These are phyloP conservation scores for Aplochiton taeniatus DNA, from an alignment of 2,797 vertebrate species.

Conservation along the genomic window DNA sequence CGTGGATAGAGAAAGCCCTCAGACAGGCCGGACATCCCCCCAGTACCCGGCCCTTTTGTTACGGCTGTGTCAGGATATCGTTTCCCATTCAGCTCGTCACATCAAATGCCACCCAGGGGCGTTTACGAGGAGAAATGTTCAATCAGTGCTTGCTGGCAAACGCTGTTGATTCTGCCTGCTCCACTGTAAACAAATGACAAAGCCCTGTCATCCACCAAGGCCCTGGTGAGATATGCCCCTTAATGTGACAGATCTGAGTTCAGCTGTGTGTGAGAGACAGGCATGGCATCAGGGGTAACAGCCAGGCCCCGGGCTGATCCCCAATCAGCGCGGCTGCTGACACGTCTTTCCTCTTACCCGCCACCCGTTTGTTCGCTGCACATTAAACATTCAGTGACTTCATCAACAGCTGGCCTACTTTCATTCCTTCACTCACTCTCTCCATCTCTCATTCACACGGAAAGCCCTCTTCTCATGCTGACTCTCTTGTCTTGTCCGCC, in stretches of 20 bases:
- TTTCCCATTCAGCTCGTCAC: no score
- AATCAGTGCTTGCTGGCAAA: conserved; percentile 31
- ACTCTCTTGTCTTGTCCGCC: neutral
- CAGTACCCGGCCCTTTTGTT: no score
- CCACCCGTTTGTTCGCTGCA: conserved; percentile 35
- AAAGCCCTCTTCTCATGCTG: neutral
- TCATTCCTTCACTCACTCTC: conserved; percentile 37
- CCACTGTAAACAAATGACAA: conserved; percentile 33
- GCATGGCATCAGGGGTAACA: conserved; percentile 60
- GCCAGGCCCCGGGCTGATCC: conserved; percentile 56
- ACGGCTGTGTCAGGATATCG: no score
- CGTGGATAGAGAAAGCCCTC: no score
- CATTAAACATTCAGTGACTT: conserved; percentile 51
- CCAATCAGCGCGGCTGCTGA: conserved; percentile 52
- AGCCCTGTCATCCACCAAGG: conserved; percentile 32
- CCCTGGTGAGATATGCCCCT: conserved; percentile 54
- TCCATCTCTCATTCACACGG: conserved; percentile 17
- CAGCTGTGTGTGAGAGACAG: conserved; percentile 65
- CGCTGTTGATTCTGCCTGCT: conserved; percentile 21
- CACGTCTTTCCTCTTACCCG: conserved; percentile 43
- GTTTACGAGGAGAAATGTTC: neutral
- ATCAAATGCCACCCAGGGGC: neutral
- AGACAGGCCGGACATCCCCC: no score
- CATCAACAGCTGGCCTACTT: conserved; percentile 65
- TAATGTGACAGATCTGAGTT: conserved; percentile 65